Base-by-base conservation (phyloP, 2,113 vertebrate species). In the Empidonax traillii region DNA sequence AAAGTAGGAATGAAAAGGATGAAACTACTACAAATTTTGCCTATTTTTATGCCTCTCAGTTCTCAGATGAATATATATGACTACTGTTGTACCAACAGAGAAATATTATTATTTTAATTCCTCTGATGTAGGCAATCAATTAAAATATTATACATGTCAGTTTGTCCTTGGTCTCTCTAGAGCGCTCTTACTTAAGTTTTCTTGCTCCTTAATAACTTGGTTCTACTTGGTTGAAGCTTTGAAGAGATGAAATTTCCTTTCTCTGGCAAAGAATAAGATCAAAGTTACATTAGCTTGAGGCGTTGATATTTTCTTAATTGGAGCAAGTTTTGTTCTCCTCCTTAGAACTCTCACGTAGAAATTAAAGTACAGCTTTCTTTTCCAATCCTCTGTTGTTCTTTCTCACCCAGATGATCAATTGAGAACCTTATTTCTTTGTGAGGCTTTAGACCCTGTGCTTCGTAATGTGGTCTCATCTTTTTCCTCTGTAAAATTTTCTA, bases 271-370 rank as follows among this genome's bases (percentile, higher is more conserved):
- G 77, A 78, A 33, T 73, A 51, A 79, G 90, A 91, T 90, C 80
- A 89, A 84, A 72, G 69, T 91, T 84, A 69, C 0, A 25, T 81
- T 92, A 53, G 76, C 89, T 94, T 35, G 41, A 96, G 93, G 96
- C 58, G 62, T 92, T 96, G 87, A 71, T 95, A 87, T 94, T 86
- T 94, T 94, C 79, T 88, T 97, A 96, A 97, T 96, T 97, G 88
- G 85, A 67, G 69, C 30, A 71, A 80, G 55, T 52, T 95, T 95
- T 93, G 78, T 86, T 82, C 81, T 94, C 41, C 68, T 72, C 67
- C 55, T 89, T 75, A 43, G 56, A 93, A 94, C 46, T 80, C 55
- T 84, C 68, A 66, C 14, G 2, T 7, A 93, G 72, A 97, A 94
- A 94, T 90, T 79, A 55, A 96, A 86, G 62, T 53, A 33, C n/a